These are phyloP conservation scores for Vollenhovia emeryi DNA, from an alignment of 1,140 invertebrate genomes.

Conservation along the genomic window DNA sequence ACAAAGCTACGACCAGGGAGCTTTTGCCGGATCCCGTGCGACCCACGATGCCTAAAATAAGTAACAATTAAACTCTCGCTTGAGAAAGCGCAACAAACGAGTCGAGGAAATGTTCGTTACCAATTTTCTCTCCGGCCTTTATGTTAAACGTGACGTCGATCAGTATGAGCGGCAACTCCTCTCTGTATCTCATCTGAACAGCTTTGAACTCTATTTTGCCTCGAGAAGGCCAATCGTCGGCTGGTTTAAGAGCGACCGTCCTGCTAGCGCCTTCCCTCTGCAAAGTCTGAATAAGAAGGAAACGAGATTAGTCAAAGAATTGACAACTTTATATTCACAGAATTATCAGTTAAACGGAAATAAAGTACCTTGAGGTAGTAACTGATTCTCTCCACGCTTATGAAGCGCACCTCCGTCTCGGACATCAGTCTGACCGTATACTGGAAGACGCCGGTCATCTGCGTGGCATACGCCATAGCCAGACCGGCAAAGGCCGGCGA, in stretches of 20 bases:
- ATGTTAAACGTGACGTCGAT: conserved; percentile 86
- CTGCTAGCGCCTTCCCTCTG: conserved; percentile 65
- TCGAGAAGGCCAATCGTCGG: conserved; percentile 85
- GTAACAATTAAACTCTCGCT: conserved; percentile 43
- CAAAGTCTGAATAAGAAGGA: conserved; percentile 34
- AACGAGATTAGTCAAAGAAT: background rate
- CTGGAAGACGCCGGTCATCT: conserved; percentile 89
- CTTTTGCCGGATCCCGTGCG: conserved; percentile 89
- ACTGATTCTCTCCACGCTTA: conserved; percentile 86
- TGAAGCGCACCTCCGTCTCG: conserved; percentile 89
- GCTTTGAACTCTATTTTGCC: conserved; percentile 86
- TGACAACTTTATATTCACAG: background rate
- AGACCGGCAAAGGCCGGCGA: conserved; percentile 89
- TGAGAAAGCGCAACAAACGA: background rate
- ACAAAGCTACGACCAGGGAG: conserved; percentile 86
- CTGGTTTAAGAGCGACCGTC: conserved; percentile 74
- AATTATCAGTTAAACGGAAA: conserved; percentile 1
- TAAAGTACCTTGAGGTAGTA: conserved; percentile 77
- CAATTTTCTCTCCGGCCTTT: conserved; percentile 88
- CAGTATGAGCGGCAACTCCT: conserved; percentile 84
- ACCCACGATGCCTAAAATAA: conserved; percentile 88
- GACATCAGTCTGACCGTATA: conserved; percentile 88
- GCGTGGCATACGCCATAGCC: conserved; percentile 88
- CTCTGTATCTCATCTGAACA: conserved; percentile 85
- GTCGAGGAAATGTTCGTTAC: conserved; percentile 75